Percentiles rank a stretch among this genome's conserved stretches.
phyloP scores from a whole-genome alignment of 2,113 vertebrate species.

The Eubucco bourcierii region DNA sequence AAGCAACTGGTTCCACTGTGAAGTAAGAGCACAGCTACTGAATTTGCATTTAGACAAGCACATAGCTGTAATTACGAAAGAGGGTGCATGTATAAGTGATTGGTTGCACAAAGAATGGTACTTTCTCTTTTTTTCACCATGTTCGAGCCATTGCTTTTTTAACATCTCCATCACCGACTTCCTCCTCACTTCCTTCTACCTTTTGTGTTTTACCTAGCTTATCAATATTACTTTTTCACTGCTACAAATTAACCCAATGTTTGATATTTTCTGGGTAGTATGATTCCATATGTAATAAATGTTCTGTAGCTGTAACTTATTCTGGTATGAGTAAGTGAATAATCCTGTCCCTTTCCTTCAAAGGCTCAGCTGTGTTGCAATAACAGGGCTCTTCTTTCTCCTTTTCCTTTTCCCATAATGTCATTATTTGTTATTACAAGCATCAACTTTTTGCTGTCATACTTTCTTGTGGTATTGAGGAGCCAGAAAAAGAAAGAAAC shows the following conservation, averaged over 20 bases:
- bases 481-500: background rate
- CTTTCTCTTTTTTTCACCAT: too few species aligned
- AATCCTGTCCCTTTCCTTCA: background rate
- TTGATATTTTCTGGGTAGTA: background rate
- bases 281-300: rapidly evolving
- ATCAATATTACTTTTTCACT: background rate
- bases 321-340: background rate
- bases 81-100: background rate
- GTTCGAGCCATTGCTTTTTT: background rate
- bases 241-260: background rate
- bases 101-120: background rate
- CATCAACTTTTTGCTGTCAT: background rate
- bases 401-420: background rate
- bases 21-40: background rate
- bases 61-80: background rate
- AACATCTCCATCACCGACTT: background rate
- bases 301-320: background rate
- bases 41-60: background rate
- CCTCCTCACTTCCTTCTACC: background rate
- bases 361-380: background rate
- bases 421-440: background rate
- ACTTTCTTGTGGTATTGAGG: background rate
- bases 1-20: background rate
- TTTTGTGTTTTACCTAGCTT: background rate
- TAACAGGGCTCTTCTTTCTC: background rate